Percentiles rank a stretch among this genome's conserved stretches.
Conservation (phyloP, 1,140 invertebrate genomes). For the Phocides pigmalion region DNA sequence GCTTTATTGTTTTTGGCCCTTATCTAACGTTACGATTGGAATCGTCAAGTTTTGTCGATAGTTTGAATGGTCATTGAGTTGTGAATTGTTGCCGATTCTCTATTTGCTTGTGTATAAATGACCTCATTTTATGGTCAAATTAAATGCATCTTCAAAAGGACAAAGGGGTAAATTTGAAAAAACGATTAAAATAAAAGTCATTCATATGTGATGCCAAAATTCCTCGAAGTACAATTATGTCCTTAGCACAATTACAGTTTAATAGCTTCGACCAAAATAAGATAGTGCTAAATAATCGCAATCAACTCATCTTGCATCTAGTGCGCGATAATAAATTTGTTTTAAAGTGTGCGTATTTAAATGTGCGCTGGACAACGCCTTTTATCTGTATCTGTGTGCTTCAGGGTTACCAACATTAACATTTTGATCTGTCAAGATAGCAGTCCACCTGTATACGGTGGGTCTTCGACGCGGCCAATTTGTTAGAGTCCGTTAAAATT, state of each 20-base stretch:
- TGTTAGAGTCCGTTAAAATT: constrained; percentile 21
- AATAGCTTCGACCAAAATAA: constrained; percentile 46
- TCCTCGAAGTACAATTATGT: constrained; percentile 39
- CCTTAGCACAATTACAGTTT: constrained; percentile 47
- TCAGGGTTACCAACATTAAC: constrained; percentile 39
- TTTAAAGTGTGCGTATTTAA: constrained; percentile 46
- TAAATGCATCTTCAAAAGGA: background rate
- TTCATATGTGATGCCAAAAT: constrained; percentile 46
- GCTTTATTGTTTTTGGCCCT: constrained; percentile 1
- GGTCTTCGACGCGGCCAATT: constrained; percentile 15
- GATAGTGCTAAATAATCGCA: constrained; percentile 49
- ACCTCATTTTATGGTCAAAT: background rate
- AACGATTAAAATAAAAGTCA: constrained; percentile 17
- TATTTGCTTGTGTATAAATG: background rate
- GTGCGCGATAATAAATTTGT: constrained; percentile 46
- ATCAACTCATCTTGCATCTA: constrained; percentile 48
- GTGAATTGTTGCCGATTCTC: too few relatives aligned
- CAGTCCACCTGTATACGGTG: constrained; percentile 12
- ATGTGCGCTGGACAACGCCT: constrained; percentile 39
- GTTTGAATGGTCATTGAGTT: too few relatives aligned
- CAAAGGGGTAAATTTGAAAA: background rate
- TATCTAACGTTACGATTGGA: background rate
- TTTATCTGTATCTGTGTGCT: constrained; percentile 41
- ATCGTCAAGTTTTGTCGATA: too few relatives aligned
- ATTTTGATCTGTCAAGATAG: constrained; percentile 33